Percentiles rank a stretch among this genome's conserved stretches.
phyloP scores from a whole-genome alignment of 2,888 invertebrate species.

The Dromius quadrimaculatus region DNA sequence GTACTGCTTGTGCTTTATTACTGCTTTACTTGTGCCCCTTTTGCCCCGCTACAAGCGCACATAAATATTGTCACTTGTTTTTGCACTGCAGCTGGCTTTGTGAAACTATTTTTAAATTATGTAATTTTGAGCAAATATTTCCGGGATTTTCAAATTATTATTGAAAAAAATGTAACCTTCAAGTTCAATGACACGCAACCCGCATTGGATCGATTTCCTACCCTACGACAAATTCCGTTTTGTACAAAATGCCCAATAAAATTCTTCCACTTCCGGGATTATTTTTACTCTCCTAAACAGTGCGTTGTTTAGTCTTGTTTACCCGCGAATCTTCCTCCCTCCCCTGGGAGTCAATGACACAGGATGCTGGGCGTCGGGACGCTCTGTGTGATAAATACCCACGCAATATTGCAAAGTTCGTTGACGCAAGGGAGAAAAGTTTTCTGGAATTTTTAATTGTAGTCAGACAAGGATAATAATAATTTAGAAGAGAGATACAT shows the following conservation, averaged over 20 bases:
- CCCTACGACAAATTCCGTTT: constrained; percentile 13
- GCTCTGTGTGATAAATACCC: too few relatives aligned
- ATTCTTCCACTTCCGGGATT: not conserved
- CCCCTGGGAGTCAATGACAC: not conserved
- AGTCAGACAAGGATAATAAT: not conserved
- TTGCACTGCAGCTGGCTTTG: constrained; percentile 20
- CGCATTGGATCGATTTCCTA: constrained; percentile 5
- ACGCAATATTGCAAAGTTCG: too few relatives aligned
- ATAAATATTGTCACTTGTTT: constrained; percentile 42
- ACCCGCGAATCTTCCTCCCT: not conserved
- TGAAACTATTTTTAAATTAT: constrained; percentile 45
- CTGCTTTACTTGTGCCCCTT: not conserved
- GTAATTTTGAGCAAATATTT: constrained; percentile 15
- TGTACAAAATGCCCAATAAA: not conserved
- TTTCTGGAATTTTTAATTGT: too few relatives aligned
- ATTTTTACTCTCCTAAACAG: not conserved
- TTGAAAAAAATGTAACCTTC: constrained; percentile 9
- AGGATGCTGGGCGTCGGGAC: too few relatives aligned
- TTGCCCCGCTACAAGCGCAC: not conserved
- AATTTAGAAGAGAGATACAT: not conserved
- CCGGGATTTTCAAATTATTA: not conserved
- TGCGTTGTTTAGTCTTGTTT: too few relatives aligned
- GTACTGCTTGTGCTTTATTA: constrained; percentile 3
- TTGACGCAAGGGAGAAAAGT: too few relatives aligned
- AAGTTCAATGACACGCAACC: constrained; percentile 47